These are phyloP conservation scores for Ursus arctos DNA, from an alignment of 2,113 vertebrate species.

Conservation along the genomic window DNA sequence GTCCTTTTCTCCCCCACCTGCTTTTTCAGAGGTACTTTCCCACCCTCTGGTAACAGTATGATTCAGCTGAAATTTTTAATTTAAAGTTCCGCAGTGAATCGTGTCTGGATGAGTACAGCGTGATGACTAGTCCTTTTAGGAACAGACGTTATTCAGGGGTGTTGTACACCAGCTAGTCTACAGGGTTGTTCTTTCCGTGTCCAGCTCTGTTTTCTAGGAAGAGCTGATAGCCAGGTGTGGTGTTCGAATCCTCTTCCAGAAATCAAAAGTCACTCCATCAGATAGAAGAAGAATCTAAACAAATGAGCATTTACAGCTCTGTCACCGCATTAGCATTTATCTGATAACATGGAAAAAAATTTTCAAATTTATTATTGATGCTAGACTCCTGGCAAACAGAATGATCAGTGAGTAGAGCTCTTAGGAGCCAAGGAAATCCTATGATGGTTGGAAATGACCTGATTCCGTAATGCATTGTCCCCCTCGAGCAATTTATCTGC, in stretches of 20 bases:
- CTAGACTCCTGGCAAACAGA: not conserved
- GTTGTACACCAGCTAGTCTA: accelerated
- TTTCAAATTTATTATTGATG: not conserved
- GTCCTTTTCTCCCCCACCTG: too few relatives aligned
- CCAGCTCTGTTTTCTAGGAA: not conserved
- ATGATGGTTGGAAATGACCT: not conserved
- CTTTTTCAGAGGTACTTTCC: not conserved
- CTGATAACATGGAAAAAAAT: not conserved
- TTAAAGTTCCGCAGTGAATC: not conserved
- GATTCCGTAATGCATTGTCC: not conserved
- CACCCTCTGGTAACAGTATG: not conserved
- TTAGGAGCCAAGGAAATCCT: not conserved
- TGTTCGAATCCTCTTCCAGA: not conserved
- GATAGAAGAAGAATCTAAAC: not conserved
- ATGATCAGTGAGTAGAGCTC: not conserved
- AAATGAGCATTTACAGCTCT: not conserved
- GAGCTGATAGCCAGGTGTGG: not conserved
- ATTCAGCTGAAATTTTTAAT: not conserved
- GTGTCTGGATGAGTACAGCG: accelerated
- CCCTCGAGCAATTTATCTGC: not conserved
- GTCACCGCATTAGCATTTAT: not conserved
- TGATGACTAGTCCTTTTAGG: not conserved
- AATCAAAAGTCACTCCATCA: not conserved
- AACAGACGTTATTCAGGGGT: accelerated
- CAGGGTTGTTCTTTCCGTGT: accelerated